A percentile compares a stretch with the other conserved stretches of the same genome.
Conservation (phyloP, 1,140 invertebrate genomes). For the Macrobrachium rosenbergii region DNA sequence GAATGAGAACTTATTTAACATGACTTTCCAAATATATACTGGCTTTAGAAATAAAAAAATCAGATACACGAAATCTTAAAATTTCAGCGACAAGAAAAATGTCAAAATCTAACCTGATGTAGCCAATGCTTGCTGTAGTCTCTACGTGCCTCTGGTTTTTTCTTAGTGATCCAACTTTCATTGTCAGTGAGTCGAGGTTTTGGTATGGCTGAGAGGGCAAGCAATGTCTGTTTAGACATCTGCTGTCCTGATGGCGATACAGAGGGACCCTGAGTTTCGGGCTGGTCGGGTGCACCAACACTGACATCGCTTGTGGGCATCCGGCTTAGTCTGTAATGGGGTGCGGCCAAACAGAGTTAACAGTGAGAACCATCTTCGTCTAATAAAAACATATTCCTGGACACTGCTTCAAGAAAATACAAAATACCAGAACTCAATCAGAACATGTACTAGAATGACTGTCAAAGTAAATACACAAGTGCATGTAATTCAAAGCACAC, state of each 20-base stretch:
- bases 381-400: too few species aligned
- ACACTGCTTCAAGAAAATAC: too few species aligned
- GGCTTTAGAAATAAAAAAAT: background rate
- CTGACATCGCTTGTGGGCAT: constrained; percentile 28
- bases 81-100: constrained; percentile 4
- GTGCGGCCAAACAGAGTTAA: too few species aligned
- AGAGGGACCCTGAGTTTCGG: constrained; percentile 11
- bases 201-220: constrained; percentile 83
- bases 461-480: too few species aligned
- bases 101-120: constrained; percentile 76
- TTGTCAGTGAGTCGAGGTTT: constrained; percentile 79
- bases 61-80: constrained; percentile 53
- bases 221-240: constrained; percentile 82
- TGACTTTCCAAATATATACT: background rate
- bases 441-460: too few species aligned
- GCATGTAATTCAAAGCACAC: too few species aligned
- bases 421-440: too few species aligned
- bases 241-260: constrained; percentile 72
- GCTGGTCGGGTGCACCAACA: background rate
- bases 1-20: too few species aligned
- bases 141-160: constrained; percentile 60
- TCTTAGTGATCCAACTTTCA: constrained; percentile 77
- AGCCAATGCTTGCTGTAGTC: constrained; percentile 89
- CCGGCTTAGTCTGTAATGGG: constrained; percentile 22
- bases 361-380: too few species aligned